phyloP scores from a whole-genome alignment of 2,113 vertebrate species.

The Pongo abelii region DNA sequence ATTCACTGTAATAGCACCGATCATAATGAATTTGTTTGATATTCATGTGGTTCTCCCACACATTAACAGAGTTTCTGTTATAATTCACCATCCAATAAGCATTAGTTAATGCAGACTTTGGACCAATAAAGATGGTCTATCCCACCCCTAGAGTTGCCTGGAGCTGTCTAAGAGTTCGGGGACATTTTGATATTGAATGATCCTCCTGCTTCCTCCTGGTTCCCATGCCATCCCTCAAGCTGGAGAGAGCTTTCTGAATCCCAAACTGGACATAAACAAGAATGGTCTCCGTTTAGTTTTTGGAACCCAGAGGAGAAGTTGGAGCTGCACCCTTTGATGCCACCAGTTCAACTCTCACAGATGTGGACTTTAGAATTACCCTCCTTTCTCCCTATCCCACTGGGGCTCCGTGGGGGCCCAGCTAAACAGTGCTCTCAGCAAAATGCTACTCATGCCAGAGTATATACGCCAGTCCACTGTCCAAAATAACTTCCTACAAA shows the following conservation, averaged over 20 bases:
- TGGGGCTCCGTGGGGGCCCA: not conserved
- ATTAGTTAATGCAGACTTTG: slow-evolving; percentile 83
- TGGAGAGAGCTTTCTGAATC: slow-evolving; percentile 33
- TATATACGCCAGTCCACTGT: slow-evolving; percentile 1
- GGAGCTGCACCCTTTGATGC: slow-evolving; percentile 19
- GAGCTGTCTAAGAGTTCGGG: slow-evolving; percentile 59
- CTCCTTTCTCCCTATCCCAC: not conserved
- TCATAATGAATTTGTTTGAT: slow-evolving; percentile 90
- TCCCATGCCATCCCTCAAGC: slow-evolving; percentile 25
- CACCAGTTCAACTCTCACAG: not conserved
- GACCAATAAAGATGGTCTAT: slow-evolving; percentile 74
- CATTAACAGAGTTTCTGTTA: slow-evolving; percentile 85
- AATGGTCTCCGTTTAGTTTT: slow-evolving; percentile 47
- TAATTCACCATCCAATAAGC: slow-evolving; percentile 87
- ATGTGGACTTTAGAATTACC: slow-evolving; percentile 13
- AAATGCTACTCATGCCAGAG: slow-evolving; percentile 13
- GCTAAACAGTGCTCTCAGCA: not conserved
- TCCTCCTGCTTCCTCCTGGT: not conserved
- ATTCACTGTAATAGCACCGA: slow-evolving; percentile 88
- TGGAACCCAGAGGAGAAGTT: slow-evolving; percentile 48
- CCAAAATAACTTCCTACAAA: slow-evolving; percentile 29
- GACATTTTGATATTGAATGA: not conserved
- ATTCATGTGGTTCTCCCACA: slow-evolving; percentile 86
- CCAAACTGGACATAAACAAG: slow-evolving; percentile 34
- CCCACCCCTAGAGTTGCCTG: slow-evolving; percentile 59